Evolutionary conservation across 2,888 invertebrate species (phyloP).

Genomic region (Limnephilus rhombicus): DNA sequence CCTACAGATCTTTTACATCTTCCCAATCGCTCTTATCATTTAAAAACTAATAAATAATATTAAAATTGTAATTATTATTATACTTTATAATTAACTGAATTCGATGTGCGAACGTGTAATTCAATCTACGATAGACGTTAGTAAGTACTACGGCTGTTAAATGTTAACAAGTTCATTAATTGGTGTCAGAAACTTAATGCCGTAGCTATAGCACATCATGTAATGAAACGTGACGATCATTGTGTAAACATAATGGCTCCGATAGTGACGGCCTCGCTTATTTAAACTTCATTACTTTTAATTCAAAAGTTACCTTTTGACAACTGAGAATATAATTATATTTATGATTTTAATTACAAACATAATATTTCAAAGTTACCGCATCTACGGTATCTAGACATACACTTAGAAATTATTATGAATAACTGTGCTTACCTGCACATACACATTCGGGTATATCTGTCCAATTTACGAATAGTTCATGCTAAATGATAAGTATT

Average conservation of each 20-base stretch:
- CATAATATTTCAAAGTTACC: not conserved
- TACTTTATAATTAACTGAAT: not conserved
- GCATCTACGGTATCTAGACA: not conserved
- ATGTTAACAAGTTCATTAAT: conserved; percentile 1
- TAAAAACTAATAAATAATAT: not conserved
- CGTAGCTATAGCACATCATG: not conserved
- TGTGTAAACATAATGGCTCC: not conserved
- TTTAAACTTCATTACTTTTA: not conserved
- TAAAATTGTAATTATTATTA: not conserved
- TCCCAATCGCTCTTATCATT: not conserved
- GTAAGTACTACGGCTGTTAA: not conserved
- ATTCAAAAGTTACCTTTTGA: not conserved
- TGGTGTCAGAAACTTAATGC: not conserved
- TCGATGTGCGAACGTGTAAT: not conserved
- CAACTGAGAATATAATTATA: not conserved
- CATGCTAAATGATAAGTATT: no score
- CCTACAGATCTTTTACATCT: not conserved
- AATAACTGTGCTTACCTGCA: no score
- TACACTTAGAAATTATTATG: not conserved
- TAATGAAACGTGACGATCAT: not conserved
- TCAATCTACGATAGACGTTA: not conserved
- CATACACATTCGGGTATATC: no score
- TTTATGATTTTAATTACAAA: not conserved
- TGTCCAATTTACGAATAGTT: no score
- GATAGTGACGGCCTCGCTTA: not conserved